phyloP scores from a whole-genome alignment of 2,113 vertebrate species.

The Dicentrarchus labrax region DNA sequence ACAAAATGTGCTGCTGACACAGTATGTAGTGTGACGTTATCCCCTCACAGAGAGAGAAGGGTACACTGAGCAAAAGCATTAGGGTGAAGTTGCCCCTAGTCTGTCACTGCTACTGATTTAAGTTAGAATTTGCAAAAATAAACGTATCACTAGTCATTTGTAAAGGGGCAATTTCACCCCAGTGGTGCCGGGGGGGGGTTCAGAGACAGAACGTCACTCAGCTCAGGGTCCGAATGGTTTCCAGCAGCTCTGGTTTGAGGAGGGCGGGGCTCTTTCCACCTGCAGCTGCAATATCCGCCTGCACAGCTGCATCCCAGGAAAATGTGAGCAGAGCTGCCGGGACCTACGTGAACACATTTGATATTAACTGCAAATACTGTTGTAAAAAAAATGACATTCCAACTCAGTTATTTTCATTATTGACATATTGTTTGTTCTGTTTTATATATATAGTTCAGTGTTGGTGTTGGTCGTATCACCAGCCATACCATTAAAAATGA shows the following conservation, averaged over 20 bases:
- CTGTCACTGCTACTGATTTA: constrained; percentile 27
- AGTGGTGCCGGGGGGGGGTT: constrained; percentile 4
- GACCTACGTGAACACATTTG: constrained; percentile 81
- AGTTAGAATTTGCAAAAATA: constrained; percentile 54
- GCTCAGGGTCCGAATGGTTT: constrained; percentile 83
- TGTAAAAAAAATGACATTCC: not conserved
- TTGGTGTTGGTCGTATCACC: no score
- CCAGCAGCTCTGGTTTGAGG: constrained; percentile 87
- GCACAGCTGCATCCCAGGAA: constrained; percentile 88
- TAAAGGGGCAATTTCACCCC: constrained; percentile 17
- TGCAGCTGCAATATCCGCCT: constrained; percentile 88
- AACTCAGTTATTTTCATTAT: not conserved
- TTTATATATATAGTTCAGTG: no score
- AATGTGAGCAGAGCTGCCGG: constrained; percentile 93
- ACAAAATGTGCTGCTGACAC: constrained; percentile 23
- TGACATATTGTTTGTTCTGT: not conserved
- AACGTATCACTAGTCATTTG: constrained; percentile 20
- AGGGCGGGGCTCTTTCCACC: constrained; percentile 76
- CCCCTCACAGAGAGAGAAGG: constrained; percentile 18
- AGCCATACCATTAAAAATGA: not conserved
- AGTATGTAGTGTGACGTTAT: not conserved
- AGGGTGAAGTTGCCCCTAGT: constrained; percentile 9
- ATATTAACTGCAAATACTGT: not conserved
- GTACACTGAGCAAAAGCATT: constrained; percentile 32
- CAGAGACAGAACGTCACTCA: constrained; percentile 76